These are phyloP conservation scores for Paradisaea rubra DNA, from an alignment of 2,113 vertebrate species.

Conservation along the genomic window DNA sequence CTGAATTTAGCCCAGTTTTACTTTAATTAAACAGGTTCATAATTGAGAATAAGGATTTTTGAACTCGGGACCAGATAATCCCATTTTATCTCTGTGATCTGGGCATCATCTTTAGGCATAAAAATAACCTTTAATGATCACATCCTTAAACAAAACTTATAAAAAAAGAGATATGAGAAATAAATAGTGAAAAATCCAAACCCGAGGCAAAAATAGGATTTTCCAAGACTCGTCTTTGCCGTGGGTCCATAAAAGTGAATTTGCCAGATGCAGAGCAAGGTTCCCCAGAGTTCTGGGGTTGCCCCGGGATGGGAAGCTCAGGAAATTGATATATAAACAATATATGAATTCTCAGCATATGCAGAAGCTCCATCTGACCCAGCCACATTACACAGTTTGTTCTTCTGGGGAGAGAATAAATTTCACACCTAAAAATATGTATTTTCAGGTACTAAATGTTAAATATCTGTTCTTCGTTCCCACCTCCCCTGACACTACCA, in stretches of 20 bases:
- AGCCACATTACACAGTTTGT: not conserved
- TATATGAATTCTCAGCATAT: not conserved
- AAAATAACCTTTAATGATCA: not conserved
- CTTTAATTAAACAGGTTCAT: not conserved
- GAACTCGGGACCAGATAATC: not conserved
- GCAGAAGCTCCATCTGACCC: not conserved
- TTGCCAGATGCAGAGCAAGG: not conserved
- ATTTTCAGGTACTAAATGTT: not conserved
- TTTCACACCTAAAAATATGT: not conserved
- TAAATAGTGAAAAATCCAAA: not conserved
- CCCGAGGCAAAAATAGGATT: not conserved
- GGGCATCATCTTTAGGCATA: not conserved
- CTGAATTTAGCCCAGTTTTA: not conserved
- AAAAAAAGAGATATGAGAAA: fast-evolving
- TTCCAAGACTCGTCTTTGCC: not conserved
- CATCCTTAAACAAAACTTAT: not conserved
- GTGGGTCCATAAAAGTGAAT: not conserved
- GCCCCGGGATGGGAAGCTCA: not conserved
- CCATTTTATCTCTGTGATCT: not conserved
- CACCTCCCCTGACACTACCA: not conserved
- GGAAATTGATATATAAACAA: not conserved
- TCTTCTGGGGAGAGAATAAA: not conserved
- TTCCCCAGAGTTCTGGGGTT: not conserved
- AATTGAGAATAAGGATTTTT: not conserved
- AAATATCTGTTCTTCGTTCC: not conserved